Evolutionary conservation across 2,797 vertebrate species (phyloP).

Genomic region (Gymnoscopelus microlampas): DNA sequence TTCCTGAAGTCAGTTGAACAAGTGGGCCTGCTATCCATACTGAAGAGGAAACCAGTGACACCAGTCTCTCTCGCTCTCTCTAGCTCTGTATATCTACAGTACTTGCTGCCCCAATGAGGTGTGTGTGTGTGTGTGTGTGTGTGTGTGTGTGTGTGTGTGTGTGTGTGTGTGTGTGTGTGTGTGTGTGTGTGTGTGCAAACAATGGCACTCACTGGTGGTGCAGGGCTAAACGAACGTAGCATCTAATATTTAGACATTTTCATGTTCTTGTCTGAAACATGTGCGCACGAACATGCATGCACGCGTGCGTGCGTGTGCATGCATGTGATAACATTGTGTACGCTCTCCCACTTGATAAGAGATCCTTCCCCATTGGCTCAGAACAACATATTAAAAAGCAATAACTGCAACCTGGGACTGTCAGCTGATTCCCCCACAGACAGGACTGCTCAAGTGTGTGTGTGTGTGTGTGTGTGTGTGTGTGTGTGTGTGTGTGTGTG

Average conservation of each 20-base stretch:
- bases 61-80: conserved; percentile 5
- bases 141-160: too few relatives aligned
- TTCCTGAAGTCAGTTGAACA: not conserved
- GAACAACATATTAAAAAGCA: conserved; percentile 70
- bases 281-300: too few relatives aligned
- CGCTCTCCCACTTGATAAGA: conserved; percentile 50
- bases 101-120: conserved; percentile 58
- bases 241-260: too few relatives aligned
- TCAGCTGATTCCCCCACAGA: conserved; percentile 61
- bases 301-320: not conserved
- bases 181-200: too few relatives aligned
- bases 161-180: too few relatives aligned
- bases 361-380: conserved; percentile 56
- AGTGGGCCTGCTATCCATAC: not conserved
- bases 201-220: too few relatives aligned
- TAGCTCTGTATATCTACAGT: conserved; percentile 45
- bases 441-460: conserved; percentile 30
- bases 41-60: not conserved
- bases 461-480: conserved; percentile 12
- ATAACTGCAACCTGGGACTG: conserved; percentile 62
- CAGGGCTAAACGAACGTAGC: too few relatives aligned
- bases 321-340: conserved; percentile 33
- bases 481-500: conserved; percentile 15
- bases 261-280: too few relatives aligned
- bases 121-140: conserved; percentile 68